Conservation (phyloP, 2,797 vertebrate species). For the Miichthys miiuy region DNA sequence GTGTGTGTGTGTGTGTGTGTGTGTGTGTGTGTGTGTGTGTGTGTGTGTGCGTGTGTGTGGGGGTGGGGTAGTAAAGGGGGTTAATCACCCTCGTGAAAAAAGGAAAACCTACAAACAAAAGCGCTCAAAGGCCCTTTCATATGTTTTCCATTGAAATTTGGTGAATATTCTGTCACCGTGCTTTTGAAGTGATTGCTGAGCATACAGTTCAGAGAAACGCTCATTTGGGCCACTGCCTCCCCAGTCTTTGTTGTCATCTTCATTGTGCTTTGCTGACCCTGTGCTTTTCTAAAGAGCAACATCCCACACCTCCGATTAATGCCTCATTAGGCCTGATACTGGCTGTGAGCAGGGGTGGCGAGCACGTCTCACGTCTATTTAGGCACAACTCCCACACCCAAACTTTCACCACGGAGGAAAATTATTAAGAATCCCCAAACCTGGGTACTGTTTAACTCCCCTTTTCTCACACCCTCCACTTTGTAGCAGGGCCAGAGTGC, state of each 20-base stretch:
- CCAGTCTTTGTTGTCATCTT: conserved; percentile 83
- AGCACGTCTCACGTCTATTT: conserved; percentile 73
- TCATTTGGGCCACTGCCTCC: conserved; percentile 71
- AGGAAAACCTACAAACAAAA: conserved; percentile 79
- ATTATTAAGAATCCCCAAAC: conserved; percentile 73
- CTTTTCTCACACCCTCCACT: conserved; percentile 82
- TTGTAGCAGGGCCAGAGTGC: conserved; percentile 77
- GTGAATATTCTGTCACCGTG: conserved; percentile 79
- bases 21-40: background rate
- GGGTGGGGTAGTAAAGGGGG: conserved; percentile 38
- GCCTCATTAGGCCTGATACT: conserved; percentile 84
- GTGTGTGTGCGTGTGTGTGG: conserved; percentile 21
- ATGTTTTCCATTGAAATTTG: conserved; percentile 75
- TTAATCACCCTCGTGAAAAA: conserved; percentile 72
- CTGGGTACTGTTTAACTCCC: conserved; percentile 73
- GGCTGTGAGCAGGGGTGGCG: conserved; percentile 73
- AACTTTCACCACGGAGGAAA: conserved; percentile 60
- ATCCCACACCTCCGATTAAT: conserved; percentile 87
- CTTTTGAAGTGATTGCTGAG: conserved; percentile 84
- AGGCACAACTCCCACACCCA: conserved; percentile 78
- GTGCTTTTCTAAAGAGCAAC: conserved; percentile 81
- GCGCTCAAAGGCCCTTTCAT: conserved; percentile 77
- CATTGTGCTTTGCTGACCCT: conserved; percentile 83
- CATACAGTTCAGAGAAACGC: conserved; percentile 77
- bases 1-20: conserved; percentile 11